A percentile compares a stretch with the other conserved stretches of the same genome.
These are phyloP conservation scores for Mustela lutreola DNA, from an alignment of 2,113 vertebrate species.

Conservation along the genomic window DNA sequence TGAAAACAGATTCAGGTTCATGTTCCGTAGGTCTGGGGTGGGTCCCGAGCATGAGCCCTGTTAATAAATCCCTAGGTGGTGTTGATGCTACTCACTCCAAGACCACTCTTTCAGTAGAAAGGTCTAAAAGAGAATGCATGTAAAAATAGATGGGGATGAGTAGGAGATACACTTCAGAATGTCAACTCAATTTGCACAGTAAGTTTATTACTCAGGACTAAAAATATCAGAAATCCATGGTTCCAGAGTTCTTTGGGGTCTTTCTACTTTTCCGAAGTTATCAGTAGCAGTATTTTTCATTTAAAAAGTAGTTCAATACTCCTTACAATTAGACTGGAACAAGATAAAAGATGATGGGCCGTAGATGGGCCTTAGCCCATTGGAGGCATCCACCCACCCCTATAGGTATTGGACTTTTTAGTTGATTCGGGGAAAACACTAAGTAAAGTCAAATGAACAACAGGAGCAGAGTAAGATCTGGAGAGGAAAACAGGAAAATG, in stretches of 20 bases:
- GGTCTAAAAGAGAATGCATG: not conserved
- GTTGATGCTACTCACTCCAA: not conserved
- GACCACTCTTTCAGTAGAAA: not conserved
- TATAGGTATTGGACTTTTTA: not conserved
- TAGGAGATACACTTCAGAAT: not conserved
- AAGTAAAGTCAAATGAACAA: slow-evolving; percentile 51
- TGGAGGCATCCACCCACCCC: not conserved
- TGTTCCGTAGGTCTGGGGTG: not conserved
- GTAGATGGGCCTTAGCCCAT: not conserved
- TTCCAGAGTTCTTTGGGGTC: not conserved
- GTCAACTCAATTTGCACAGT: not conserved
- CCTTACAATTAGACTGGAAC: not conserved
- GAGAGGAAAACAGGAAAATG: slow-evolving; percentile 1
- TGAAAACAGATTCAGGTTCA: not conserved
- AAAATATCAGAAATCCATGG: not conserved
- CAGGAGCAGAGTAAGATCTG: not conserved
- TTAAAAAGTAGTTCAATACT: not conserved
- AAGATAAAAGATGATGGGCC: not conserved
- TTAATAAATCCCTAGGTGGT: not conserved
- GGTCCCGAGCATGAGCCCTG: not conserved
- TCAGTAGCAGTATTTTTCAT: not conserved
- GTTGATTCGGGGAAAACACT: slow-evolving; percentile 47
- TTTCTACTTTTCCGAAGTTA: not conserved
- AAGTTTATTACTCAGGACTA: not conserved
- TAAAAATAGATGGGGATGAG: not conserved